Evolutionary conservation across 2,797 vertebrate genomes (phyloP), one percentile per base, ranked within the genome.

Genomic region (Aeoliscus strigatus): DNA sequence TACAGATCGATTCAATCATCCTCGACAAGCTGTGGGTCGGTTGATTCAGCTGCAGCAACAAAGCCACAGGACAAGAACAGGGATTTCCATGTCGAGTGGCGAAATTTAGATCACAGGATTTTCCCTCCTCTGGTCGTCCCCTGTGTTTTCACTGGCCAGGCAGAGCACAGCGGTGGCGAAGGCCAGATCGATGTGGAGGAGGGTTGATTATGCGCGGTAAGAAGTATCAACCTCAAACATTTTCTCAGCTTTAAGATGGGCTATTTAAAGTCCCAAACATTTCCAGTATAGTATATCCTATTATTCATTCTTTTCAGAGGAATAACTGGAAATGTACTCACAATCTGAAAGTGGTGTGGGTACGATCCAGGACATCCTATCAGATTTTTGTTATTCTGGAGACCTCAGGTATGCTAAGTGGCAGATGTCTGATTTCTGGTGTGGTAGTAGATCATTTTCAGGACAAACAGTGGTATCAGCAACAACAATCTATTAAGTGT

Each of bases 171-270:
- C 62, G 39, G 73, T 26, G 69, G 77, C 78, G 54, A 66, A 62
- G 82, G 65, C 55, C 71, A 49, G 65, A 78, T 75, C 52, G 24
- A 49, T 35, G 65, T 39, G 59, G 62, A 73, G 57, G 62, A 61
- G 72, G 62, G 76, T 56, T 82, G 77, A 83, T 83, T 82, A 83
- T 57, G 73, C 66, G 73, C 70, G 77, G 80, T 73, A 49, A 67
- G 65, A 75, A 51, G 65, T 45, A 51, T 62, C 48, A 54, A 66
- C 53, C 75, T 82, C 75, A 74, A 77, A 63, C 63, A 77, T 82
- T 80, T 74, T 77, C 61, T 70, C 54, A 73, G 74, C 60, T 79
- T 73, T 75, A 76, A 75, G 56, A 78, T 47, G 51, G 63, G 48
- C 46, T 41, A 59, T 55, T 70, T 6, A 16, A 42, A 72, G 43